Percentiles rank a stretch among this genome's conserved stretches.
Evolutionary conservation across 2,888 invertebrate genomes (phyloP).

Genomic region (Microchrysa polita): DNA sequence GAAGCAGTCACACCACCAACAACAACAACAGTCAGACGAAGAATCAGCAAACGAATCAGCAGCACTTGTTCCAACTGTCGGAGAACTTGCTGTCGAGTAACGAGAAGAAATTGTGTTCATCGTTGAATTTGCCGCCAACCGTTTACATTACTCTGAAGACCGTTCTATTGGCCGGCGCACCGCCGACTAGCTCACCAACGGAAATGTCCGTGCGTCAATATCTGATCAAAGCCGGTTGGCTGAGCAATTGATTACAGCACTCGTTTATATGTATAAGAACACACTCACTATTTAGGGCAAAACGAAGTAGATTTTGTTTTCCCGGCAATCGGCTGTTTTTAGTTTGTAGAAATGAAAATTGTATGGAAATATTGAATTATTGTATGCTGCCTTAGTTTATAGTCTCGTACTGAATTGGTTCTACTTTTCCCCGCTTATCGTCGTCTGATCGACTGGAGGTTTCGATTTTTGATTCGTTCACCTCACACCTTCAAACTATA

Average conservation of each 20-base stretch:
- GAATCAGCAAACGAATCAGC: conserved; percentile 58
- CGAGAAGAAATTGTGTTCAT: conserved; percentile 78
- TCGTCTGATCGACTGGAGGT: too few relatives aligned
- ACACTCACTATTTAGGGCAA: not conserved
- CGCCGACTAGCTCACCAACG: conserved; percentile 55
- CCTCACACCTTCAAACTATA: too few relatives aligned
- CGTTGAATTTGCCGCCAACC: conserved; percentile 83
- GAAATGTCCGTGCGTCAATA: conserved; percentile 66
- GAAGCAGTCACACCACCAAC: conserved; percentile 46
- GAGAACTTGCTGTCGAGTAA: conserved; percentile 72
- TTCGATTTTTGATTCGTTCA: too few relatives aligned
- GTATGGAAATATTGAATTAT: too few relatives aligned
- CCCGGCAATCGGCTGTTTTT: too few relatives aligned
- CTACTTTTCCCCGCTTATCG: too few relatives aligned
- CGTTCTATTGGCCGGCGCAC: conserved; percentile 71
- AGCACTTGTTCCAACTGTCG: conserved; percentile 60
- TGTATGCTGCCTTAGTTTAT: too few relatives aligned
- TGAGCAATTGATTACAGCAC: conserved; percentile 57
- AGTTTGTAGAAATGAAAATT: too few relatives aligned
- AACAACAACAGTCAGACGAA: conserved; percentile 39
- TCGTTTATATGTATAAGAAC: not conserved
- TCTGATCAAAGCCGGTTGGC: conserved; percentile 63
- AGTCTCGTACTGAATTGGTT: too few relatives aligned
- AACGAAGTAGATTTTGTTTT: not conserved
- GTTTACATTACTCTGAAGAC: conserved; percentile 92